Evolutionary conservation across 2,797 vertebrate genomes (phyloP).

Genomic region (Pseudomugil tenellus): DNA sequence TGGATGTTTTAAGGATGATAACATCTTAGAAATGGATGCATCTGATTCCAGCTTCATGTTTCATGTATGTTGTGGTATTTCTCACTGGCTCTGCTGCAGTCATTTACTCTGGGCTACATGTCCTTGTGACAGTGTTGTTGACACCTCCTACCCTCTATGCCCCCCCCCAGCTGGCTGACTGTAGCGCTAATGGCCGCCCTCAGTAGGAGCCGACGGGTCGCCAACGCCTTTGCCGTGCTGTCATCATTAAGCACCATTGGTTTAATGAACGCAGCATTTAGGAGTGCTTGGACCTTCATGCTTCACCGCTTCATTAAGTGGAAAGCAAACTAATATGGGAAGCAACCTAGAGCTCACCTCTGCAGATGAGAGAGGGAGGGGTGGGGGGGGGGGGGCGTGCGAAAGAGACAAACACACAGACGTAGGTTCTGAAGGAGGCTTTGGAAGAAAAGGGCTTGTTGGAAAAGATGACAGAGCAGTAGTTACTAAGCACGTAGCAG

Average conservation of each 20-base stretch:
- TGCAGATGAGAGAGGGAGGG: conserved; percentile 65
- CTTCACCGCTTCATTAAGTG: conserved; percentile 84
- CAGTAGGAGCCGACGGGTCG: conserved; percentile 78
- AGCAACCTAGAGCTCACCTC: conserved; percentile 86
- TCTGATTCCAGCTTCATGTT: not conserved
- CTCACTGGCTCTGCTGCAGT: conserved; percentile 36
- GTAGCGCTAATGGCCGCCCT: conserved; percentile 74
- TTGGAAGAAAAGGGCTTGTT: conserved; percentile 25
- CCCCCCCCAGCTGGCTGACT: conserved; percentile 72
- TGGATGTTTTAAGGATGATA: too few relatives aligned
- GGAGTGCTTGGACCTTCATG: conserved; percentile 87
- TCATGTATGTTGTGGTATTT: not conserved
- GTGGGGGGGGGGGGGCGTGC: not conserved
- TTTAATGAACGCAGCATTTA: conserved; percentile 85
- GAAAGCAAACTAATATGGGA: conserved; percentile 84
- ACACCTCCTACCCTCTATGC: conserved; percentile 52
- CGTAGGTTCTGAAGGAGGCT: conserved; percentile 30
- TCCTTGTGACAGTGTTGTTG: conserved; percentile 76
- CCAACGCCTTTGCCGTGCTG: conserved; percentile 79
- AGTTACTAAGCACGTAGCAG: not conserved
- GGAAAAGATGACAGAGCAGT: conserved; percentile 29
- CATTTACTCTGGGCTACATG: conserved; percentile 55
- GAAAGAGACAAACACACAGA: not conserved
- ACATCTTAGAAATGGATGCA: not conserved
- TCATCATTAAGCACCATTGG: conserved; percentile 84